Conservation (phyloP, 2,888 invertebrate species). For the Caenorhabditis sulstoni region DNA sequence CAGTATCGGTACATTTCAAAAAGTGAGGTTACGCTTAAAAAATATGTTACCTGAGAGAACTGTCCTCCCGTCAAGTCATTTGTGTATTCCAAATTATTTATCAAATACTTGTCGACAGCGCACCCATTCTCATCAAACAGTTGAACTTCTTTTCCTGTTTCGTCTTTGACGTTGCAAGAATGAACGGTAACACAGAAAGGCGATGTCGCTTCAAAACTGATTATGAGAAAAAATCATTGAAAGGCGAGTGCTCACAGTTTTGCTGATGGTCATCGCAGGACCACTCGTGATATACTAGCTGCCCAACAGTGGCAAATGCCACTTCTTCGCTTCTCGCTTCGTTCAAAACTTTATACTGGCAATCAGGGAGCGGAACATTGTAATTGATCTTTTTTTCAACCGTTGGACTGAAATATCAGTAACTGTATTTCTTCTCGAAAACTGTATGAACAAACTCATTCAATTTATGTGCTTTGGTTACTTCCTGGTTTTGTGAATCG, state of each 20-base stretch:
- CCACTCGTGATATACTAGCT: slow-evolving; percentile 76
- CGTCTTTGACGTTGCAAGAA: slow-evolving; percentile 76
- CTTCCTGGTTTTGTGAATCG: neutral
- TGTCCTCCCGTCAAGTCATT: slow-evolving; percentile 75
- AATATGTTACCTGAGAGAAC: slow-evolving; percentile 63
- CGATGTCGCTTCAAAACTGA: slow-evolving; percentile 55
- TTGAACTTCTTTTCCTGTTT: slow-evolving; percentile 72
- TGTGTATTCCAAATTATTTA: slow-evolving; percentile 77
- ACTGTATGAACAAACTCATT: slow-evolving; percentile 21
- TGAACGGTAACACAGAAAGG: slow-evolving; percentile 78
- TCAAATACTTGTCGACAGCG: slow-evolving; percentile 74
- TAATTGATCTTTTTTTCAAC: slow-evolving; percentile 61
- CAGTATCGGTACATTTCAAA: no score
- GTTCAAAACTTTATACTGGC: slow-evolving; percentile 70
- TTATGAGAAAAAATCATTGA: neutral
- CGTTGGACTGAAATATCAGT: slow-evolving; percentile 33
- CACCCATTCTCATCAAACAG: slow-evolving; percentile 79
- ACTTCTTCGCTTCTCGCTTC: slow-evolving; percentile 69
- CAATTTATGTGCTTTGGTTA: slow-evolving; percentile 6
- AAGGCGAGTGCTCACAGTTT: slow-evolving; percentile 15
- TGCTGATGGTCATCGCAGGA: slow-evolving; percentile 64
- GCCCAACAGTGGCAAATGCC: slow-evolving; percentile 75
- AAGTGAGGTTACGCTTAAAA: neutral
- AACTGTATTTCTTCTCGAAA: neutral
- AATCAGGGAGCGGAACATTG: slow-evolving; percentile 71